These are phyloP conservation scores for Pseudonaja textilis DNA, from an alignment of 2,113 vertebrate species.

Conservation along the genomic window DNA sequence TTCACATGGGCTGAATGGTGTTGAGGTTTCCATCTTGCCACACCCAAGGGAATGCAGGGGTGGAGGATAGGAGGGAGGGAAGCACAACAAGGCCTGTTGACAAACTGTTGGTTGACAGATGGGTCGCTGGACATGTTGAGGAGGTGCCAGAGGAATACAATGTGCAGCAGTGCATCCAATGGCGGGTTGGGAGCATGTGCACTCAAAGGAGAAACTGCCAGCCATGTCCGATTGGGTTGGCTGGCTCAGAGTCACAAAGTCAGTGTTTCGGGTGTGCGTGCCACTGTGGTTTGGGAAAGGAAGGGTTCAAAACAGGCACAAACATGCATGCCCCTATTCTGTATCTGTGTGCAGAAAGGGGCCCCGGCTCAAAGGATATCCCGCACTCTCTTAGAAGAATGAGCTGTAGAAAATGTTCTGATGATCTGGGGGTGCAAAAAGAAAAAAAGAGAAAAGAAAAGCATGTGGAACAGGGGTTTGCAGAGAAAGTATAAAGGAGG, in stretches of 20 bases:
- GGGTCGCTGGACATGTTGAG: constrained; percentile 4
- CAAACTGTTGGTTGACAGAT: constrained; percentile 14
- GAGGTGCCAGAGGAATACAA: constrained; percentile 24
- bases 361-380: not conserved
- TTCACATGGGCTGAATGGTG: not conserved
- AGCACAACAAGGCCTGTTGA: not conserved
- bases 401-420: not conserved
- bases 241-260: not conserved
- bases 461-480: not conserved
- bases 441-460: not conserved
- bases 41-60: not conserved
- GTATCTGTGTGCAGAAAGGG: not conserved
- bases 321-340: not conserved
- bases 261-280: not conserved
- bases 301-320: not conserved
- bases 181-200: not conserved
- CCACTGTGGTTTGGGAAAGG: not conserved
- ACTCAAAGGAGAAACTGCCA: not conserved
- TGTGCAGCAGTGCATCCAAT: constrained; percentile 6
- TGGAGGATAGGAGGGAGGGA: not conserved
- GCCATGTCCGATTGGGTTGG: not conserved
- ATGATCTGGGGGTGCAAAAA: not conserved
- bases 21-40: not conserved
- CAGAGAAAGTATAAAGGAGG: not conserved
- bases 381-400: not conserved